Percentiles rank a stretch among this genome's conserved stretches.
These are phyloP conservation scores for Drosophila ambigua DNA, from an alignment of 1,140 invertebrate genomes.

Conservation along the genomic window DNA sequence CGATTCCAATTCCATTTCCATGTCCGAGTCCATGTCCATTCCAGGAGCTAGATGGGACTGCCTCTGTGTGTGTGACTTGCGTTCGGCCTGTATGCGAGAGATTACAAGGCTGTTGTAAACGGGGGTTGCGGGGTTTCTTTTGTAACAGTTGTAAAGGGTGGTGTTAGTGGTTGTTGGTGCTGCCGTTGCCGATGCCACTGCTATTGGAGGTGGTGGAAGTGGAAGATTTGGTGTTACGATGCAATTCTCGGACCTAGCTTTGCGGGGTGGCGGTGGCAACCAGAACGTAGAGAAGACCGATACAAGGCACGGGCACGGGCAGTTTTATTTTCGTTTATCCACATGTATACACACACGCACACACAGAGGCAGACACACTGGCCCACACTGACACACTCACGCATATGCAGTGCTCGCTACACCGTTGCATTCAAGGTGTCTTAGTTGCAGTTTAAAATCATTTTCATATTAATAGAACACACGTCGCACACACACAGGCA, in stretches of 20 bases:
- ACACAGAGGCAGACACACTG: slow-evolving; percentile 13
- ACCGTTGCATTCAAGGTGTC: slow-evolving; percentile 47
- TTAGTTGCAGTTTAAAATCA: slow-evolving; percentile 43
- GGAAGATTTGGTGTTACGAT: slow-evolving; percentile 44
- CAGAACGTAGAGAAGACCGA: slow-evolving; percentile 1
- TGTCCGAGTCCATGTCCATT: slow-evolving; percentile 65
- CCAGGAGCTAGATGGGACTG: slow-evolving; percentile 16
- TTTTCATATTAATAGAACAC: slow-evolving; percentile 12
- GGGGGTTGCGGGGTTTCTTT: slow-evolving; percentile 39
- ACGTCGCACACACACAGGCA: slow-evolving; percentile 1
- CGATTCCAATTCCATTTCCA: slow-evolving; percentile 76
- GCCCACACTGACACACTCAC: slow-evolving; percentile 19
- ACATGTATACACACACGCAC: slow-evolving; percentile 44
- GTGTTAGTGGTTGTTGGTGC: slow-evolving; percentile 43
- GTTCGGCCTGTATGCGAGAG: slow-evolving; percentile 14
- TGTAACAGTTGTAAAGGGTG: slow-evolving; percentile 57
- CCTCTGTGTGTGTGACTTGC: slow-evolving; percentile 18
- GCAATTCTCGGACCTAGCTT: slow-evolving; percentile 42
- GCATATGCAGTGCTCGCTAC: slow-evolving; percentile 26
- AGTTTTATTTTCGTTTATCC: slow-evolving; percentile 60
- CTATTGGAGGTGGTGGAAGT: slow-evolving; percentile 39
- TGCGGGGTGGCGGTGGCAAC: slow-evolving; percentile 45
- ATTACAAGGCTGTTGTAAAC: slow-evolving; percentile 24
- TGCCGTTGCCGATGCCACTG: slow-evolving; percentile 3
- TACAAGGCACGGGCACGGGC: slow-evolving; percentile 24